Percentiles rank a stretch among this genome's conserved stretches.
Evolutionary conservation across 2,888 invertebrate species (phyloP).

Genomic region (Rhogogaster chlorosoma): DNA sequence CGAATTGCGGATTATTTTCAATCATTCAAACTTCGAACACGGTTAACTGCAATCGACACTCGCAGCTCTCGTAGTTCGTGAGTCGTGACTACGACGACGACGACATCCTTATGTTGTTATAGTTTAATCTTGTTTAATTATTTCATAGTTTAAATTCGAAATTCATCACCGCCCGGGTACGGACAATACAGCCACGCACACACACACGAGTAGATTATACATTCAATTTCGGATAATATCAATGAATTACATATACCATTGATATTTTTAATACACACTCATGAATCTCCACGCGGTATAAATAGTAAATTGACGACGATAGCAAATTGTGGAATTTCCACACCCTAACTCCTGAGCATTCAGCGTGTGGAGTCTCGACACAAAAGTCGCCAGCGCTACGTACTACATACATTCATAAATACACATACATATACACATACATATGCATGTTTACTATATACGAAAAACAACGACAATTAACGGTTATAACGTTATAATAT

Average conservation of each 20-base stretch:
- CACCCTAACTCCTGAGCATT: too few relatives aligned
- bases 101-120: background rate
- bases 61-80: background rate
- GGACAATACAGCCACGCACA: background rate
- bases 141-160: background rate
- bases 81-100: too few relatives aligned
- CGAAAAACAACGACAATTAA: background rate
- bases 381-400: too few relatives aligned
- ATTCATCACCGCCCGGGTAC: background rate
- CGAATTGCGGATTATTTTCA: background rate
- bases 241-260: background rate
- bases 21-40: background rate
- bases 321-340: too few relatives aligned
- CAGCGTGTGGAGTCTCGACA: too few relatives aligned
- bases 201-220: background rate
- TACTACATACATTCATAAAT: background rate
- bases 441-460: background rate
- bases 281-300: slow-evolving; percentile 1
- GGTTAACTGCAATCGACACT: background rate
- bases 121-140: background rate
- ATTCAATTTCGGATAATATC: background rate
- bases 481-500: background rate
- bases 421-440: background rate
- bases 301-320: slow-evolving; percentile 1
- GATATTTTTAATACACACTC: too few relatives aligned